phyloP scores from a whole-genome alignment of 2,888 invertebrate genomes.

The Deroplatys truncata region DNA sequence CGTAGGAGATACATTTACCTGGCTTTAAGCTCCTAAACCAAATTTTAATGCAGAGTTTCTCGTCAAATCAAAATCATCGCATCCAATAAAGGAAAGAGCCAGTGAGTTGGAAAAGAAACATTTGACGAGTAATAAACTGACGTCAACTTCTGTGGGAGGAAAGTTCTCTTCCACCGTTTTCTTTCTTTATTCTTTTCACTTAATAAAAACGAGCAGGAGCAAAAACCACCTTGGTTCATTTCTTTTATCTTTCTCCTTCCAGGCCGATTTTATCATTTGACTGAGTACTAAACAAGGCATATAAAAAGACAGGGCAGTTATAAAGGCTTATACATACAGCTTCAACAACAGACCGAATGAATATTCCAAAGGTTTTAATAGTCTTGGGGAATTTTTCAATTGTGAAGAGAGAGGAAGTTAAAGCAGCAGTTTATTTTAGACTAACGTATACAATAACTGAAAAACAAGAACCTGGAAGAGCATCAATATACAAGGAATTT shows the following conservation, averaged over 20 bases:
- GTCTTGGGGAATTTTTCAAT: not conserved
- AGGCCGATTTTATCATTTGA: conserved; percentile 2
- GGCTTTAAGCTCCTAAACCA: not conserved
- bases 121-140: not conserved
- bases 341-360: not conserved
- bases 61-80: not conserved
- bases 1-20: not conserved
- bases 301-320: not conserved
- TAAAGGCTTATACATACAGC: not conserved
- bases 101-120: not conserved
- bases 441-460: not conserved
- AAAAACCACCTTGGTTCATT: not conserved
- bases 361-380: not conserved
- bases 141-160: not conserved
- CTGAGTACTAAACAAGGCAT: conserved; percentile 5
- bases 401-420: not conserved
- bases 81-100: not conserved
- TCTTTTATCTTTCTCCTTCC: not conserved
- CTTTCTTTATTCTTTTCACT: not conserved
- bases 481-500: not conserved
- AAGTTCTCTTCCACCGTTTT: not conserved
- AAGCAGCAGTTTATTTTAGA: not conserved
- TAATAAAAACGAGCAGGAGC: not conserved
- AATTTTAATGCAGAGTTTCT: not conserved
- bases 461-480: not conserved